Evolutionary conservation across 2,113 vertebrate genomes (phyloP).

Genomic region (Gulo gulo): DNA sequence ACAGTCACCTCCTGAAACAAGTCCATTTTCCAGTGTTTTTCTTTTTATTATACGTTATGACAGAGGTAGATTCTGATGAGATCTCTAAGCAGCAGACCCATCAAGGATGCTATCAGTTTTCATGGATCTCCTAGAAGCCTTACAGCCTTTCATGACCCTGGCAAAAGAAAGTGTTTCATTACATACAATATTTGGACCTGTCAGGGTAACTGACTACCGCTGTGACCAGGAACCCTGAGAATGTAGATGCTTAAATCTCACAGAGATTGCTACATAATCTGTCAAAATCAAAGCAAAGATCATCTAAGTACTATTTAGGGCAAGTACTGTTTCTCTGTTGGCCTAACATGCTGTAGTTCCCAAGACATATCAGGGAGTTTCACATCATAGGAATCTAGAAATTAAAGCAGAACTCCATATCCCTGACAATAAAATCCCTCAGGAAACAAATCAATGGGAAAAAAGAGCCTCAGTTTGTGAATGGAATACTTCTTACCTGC

Average conservation of each 20-base stretch:
- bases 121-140: constrained; percentile 61
- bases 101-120: constrained; percentile 51
- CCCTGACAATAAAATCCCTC: constrained; percentile 70
- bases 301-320: constrained; percentile 65
- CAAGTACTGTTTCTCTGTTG: constrained; percentile 62
- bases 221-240: constrained; percentile 67
- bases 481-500: constrained; percentile 62
- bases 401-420: constrained; percentile 54
- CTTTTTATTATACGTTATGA: constrained; percentile 68
- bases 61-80: constrained; percentile 71
- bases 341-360: constrained; percentile 15
- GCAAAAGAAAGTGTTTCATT: constrained; percentile 69
- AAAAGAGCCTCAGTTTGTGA: constrained; percentile 64
- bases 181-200: constrained; percentile 54
- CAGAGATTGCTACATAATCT: background rate
- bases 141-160: constrained; percentile 65
- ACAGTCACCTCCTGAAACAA: constrained; percentile 66
- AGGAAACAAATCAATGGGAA: constrained; percentile 67
- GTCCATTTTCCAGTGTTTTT: constrained; percentile 65
- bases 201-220: constrained; percentile 63
- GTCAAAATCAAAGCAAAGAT: constrained; percentile 65
- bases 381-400: constrained; percentile 54
- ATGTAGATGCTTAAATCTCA: constrained; percentile 59
- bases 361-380: constrained; percentile 59
- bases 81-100: constrained; percentile 72